Conservation (phyloP, 2,888 invertebrate genomes). For the Drosophila percnosoma region DNA sequence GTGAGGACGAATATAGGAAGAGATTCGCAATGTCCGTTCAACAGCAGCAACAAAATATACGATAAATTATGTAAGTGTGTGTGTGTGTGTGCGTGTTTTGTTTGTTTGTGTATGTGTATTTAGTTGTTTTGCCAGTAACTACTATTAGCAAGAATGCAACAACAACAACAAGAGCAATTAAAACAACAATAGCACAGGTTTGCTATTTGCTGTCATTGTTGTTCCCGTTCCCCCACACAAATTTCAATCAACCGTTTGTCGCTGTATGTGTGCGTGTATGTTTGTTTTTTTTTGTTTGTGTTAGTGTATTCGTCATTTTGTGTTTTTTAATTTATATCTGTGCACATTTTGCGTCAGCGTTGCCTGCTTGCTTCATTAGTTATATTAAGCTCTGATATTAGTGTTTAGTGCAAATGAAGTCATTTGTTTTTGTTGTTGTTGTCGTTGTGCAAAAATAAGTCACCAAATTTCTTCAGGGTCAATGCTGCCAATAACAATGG, state of each 20-base stretch:
- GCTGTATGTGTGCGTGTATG: slow-evolving; percentile 28
- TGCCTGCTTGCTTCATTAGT: slow-evolving; percentile 34
- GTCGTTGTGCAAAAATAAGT: slow-evolving; percentile 40
- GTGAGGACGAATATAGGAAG: slow-evolving; percentile 27
- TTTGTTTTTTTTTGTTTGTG: slow-evolving; percentile 26
- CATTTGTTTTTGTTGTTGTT: slow-evolving; percentile 21
- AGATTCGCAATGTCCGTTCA: slow-evolving; percentile 60
- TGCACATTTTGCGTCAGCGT: slow-evolving; percentile 44
- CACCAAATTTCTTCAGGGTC: slow-evolving; percentile 52
- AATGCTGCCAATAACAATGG: slow-evolving; percentile 55
- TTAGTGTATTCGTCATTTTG: slow-evolving; percentile 68
- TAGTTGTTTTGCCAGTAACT: slow-evolving; percentile 43
- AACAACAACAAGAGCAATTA: slow-evolving; percentile 40
- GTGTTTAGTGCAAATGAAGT: slow-evolving; percentile 13
- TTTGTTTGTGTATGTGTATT: slow-evolving; percentile 31
- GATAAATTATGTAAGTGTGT: slow-evolving; percentile 73
- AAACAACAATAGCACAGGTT: slow-evolving; percentile 41
- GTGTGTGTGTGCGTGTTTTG: slow-evolving; percentile 28
- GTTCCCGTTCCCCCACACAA: slow-evolving; percentile 77
- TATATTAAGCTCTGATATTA: slow-evolving; percentile 39
- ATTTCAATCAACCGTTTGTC: slow-evolving; percentile 36
- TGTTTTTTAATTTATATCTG: slow-evolving; percentile 28
- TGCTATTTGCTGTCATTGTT: slow-evolving; percentile 59
- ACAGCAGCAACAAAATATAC: slow-evolving; percentile 49
- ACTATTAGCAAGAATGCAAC: slow-evolving; percentile 58